Percentiles rank a stretch among this genome's conserved stretches.
These are phyloP conservation scores for Panthera leo DNA, from an alignment of 2,113 vertebrate species.

Conservation along the genomic window DNA sequence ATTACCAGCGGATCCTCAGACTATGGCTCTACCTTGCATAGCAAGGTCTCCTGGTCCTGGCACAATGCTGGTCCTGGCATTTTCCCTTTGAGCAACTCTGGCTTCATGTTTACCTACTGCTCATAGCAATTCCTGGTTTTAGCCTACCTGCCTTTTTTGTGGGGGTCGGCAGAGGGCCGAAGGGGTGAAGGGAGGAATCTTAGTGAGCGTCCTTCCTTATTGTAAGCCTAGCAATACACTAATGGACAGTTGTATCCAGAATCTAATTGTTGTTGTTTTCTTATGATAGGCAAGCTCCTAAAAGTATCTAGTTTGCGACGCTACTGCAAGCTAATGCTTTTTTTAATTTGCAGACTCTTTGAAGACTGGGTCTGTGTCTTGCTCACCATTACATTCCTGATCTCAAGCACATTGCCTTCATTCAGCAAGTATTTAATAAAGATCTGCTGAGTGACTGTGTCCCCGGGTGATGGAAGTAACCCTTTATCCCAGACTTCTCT, in stretches of 20 bases:
- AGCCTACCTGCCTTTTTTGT: neutral
- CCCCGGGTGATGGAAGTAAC: neutral
- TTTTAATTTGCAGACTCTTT: neutral
- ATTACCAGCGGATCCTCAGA: neutral
- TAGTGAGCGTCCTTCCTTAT: neutral
- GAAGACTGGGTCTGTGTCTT: neutral
- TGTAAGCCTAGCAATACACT: neutral
- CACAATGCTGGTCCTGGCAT: neutral
- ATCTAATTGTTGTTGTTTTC: neutral
- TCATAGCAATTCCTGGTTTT: neutral
- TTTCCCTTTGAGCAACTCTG: neutral
- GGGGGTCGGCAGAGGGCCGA: accelerated
- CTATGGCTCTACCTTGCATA: accelerated
- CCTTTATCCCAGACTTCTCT: neutral
- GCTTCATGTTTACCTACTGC: neutral
- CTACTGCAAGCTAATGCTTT: neutral
- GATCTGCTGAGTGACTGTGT: neutral
- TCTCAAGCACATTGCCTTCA: neutral
- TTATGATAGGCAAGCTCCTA: neutral
- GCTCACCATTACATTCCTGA: neutral
- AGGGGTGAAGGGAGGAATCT: neutral
- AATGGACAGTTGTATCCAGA: neutral
- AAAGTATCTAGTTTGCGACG: neutral
- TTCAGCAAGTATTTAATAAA: neutral
- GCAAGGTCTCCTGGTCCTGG: neutral